Conservation (phyloP, 2,888 invertebrate genomes). For the Bimastos eiseni region DNA sequence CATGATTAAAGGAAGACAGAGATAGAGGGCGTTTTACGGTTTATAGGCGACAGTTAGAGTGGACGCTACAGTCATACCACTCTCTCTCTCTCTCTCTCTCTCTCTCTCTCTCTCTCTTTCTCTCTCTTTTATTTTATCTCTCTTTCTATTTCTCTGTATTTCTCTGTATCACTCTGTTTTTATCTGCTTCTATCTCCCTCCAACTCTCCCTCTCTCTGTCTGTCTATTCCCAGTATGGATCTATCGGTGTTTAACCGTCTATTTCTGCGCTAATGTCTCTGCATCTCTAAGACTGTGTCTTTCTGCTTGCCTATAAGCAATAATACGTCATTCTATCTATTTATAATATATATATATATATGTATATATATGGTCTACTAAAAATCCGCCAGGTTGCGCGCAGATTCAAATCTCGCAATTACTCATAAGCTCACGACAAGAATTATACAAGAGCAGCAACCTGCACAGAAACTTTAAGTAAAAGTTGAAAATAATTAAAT, state of each 20-base stretch:
- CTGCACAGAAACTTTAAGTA: no score
- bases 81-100: slow-evolving; percentile 18
- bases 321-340: neutral
- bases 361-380: no score
- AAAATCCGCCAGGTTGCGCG: no score
- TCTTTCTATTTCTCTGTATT: slow-evolving; percentile 19
- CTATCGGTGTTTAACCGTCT: neutral
- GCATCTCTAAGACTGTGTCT: neutral
- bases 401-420: no score
- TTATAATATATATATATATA: no score
- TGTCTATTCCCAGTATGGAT: neutral
- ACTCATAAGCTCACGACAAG: no score
- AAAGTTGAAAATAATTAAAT: no score
- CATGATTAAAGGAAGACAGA: slow-evolving; percentile 5
- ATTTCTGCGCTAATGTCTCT: neutral
- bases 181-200: slow-evolving; percentile 20
- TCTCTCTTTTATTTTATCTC: neutral
- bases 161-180: neutral
- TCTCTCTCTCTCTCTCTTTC: neutral
- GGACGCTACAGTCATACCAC: neutral
- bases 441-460: no score
- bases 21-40: neutral
- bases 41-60: neutral
- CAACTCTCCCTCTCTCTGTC: slow-evolving; percentile 20
- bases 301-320: neutral